Evolutionary conservation across 2,888 invertebrate genomes (phyloP).

Genomic region (Mesorhabditis belari): DNA sequence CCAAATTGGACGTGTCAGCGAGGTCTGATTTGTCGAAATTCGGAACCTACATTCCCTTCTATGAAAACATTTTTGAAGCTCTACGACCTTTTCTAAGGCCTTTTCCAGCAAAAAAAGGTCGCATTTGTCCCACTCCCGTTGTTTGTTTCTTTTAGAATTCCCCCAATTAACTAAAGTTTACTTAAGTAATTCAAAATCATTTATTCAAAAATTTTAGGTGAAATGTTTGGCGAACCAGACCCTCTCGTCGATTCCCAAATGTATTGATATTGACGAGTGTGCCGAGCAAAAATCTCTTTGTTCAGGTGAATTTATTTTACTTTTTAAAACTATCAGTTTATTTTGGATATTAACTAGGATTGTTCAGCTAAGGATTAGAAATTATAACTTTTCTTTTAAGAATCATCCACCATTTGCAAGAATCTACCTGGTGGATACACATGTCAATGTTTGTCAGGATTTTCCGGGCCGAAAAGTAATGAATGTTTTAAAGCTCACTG

Average conservation of each 20-base stretch:
- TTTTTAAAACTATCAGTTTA: no score
- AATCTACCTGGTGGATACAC: constrained; percentile 51
- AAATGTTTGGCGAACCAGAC: constrained; percentile 50
- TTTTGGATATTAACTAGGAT: constrained; percentile 3
- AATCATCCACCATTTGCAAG: constrained; percentile 29
- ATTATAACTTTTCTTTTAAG: not conserved
- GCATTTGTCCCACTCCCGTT: no score
- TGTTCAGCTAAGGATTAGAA: not conserved
- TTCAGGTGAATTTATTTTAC: no score
- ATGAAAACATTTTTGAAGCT: no score
- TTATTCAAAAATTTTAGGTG: constrained; percentile 11
- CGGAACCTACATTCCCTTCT: no score
- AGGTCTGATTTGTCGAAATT: no score
- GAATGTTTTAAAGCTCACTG: not conserved
- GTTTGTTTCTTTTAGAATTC: not conserved
- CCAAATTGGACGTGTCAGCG: no score
- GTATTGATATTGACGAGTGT: constrained; percentile 52
- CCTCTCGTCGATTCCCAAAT: constrained; percentile 39
- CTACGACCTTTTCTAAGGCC: no score
- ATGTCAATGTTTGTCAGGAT: constrained; percentile 49
- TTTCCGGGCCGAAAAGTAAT: constrained; percentile 45
- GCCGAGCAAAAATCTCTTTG: constrained; percentile 39
- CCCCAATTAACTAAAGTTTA: not conserved
- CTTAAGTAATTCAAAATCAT: not conserved
- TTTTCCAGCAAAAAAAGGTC: no score